Evolutionary conservation across 2,113 vertebrate species (phyloP).

Genomic region (Oncorhynchus keta): DNA sequence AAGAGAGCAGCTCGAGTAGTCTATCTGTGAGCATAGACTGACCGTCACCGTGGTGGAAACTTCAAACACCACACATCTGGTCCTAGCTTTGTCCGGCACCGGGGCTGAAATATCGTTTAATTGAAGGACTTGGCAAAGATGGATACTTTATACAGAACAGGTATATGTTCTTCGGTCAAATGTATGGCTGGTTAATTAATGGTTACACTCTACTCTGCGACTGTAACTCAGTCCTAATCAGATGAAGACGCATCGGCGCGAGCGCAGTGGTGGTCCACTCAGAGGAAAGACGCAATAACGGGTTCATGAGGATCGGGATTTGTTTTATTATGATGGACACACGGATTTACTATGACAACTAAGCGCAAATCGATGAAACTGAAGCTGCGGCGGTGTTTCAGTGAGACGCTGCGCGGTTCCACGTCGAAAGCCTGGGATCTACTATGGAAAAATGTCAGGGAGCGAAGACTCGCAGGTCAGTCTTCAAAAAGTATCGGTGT

Average conservation of each 20-base stretch:
- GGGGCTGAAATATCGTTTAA: conserved; percentile 7
- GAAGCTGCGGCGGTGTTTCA: conserved; percentile 86
- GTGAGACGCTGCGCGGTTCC: conserved; percentile 88
- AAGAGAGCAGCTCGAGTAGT: conserved; percentile 6
- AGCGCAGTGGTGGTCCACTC: background rate
- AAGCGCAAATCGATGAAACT: conserved; percentile 67
- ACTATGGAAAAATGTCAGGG: conserved; percentile 87
- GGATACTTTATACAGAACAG: background rate
- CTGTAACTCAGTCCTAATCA: conserved; percentile 4
- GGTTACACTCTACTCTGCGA: too few relatives aligned
- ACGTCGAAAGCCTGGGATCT: conserved; percentile 90
- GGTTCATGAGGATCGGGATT: conserved; percentile 21
- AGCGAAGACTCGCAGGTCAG: conserved; percentile 92
- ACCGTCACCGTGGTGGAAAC: conserved; percentile 32
- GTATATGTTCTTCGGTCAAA: conserved; percentile 9
- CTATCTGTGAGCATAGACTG: background rate
- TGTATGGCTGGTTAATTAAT: conserved; percentile 15
- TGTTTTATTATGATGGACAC: conserved; percentile 63
- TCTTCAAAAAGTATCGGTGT: conserved; percentile 28
- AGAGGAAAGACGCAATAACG: conserved; percentile 14
- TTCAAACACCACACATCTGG: conserved; percentile 55
- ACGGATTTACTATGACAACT: conserved; percentile 79
- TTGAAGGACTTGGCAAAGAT: background rate
- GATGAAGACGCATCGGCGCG: conserved; percentile 15
- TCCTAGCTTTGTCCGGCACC: conserved; percentile 40